Conservation (phyloP, 1,140 invertebrate species). For the Drosophila lowei region DNA sequence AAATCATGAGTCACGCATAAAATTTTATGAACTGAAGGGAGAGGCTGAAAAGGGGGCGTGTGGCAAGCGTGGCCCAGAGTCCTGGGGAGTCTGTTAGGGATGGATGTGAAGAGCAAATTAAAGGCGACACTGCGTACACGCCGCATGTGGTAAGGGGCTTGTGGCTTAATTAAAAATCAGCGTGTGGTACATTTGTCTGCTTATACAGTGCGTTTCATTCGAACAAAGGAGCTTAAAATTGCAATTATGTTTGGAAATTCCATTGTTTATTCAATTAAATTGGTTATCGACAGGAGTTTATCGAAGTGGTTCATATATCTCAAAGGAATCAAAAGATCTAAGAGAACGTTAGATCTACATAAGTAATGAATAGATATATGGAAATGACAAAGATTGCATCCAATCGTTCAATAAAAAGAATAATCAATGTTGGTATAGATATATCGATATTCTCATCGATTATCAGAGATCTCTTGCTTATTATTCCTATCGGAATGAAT, state of each 20-base stretch:
- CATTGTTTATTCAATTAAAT: too few species aligned
- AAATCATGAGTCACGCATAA: conserved; percentile 70
- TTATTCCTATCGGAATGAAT: too few species aligned
- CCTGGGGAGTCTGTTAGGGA: background rate
- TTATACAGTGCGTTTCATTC: conserved; percentile 12
- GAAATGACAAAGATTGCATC: too few species aligned
- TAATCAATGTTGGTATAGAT: too few species aligned
- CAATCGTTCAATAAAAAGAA: too few species aligned
- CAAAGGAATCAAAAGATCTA: too few species aligned
- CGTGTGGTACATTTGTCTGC: conserved; percentile 26
- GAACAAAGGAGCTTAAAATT: background rate
- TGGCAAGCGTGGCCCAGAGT: background rate
- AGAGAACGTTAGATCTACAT: too few species aligned
- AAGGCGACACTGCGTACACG: conserved; percentile 54
- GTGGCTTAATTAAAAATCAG: conserved; percentile 74
- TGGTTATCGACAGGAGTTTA: background rate
- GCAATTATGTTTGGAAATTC: too few species aligned
- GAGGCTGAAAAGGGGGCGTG: background rate
- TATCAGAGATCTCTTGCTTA: too few species aligned
- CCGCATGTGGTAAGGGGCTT: conserved; percentile 31
- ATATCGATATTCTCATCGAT: too few species aligned
- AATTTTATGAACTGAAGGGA: conserved; percentile 69
- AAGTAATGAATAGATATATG: too few species aligned
- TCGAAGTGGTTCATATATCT: too few species aligned
- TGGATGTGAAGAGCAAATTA: conserved; percentile 7